Base-by-base conservation (phyloP, 2,797 vertebrate species). In the Coranthus polyacanthus region DNA sequence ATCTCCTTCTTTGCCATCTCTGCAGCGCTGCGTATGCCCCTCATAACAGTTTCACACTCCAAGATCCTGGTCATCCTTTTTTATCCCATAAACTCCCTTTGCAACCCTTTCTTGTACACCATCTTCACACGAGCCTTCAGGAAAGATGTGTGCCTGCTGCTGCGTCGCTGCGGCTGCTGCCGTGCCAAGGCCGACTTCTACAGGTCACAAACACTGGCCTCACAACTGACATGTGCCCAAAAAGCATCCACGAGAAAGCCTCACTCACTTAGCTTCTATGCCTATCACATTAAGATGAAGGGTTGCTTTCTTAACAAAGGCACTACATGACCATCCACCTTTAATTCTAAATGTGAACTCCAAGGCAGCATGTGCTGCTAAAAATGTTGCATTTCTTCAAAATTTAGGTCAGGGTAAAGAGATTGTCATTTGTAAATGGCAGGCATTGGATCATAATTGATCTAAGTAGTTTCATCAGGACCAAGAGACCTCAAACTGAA, bases 1-100 rank as follows among this genome's bases (percentile, higher is more conserved):
- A 98, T 98, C 81, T 97, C 96, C 6, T 98, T 98, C 80, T 98
- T 98, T 38, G 96, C 97, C 66, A 97, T 98, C 85, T 98, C 96
- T 0, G 96, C 97, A 0, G 96, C 96, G 36, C 92, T 98, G 71
- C 93, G 94, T 18, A 89, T 95, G 82, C 97, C 97, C 42, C 95
- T 98, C 32, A 98, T 98, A 75, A 97, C 96, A 0, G 95, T 98
- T 75, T 97, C 95, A 15, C 95, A 98, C 80, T 96, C 97, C 0
- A 98, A 98, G 91, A 96, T 98, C 80, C 82, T 98, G 58, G 92
- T 98, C 46, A 93, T 97, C 72, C 90, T 98, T 20, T 98, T 98
- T 78, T 98, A 98, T 69, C 96, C 97, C 0, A 92, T 98, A 79
- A 98, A 98, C 88, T 97, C 97, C 15, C 96, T 97, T 0, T 96